Evolutionary conservation across 2,113 vertebrate genomes (phyloP).

Genomic region (Micromys minutus): DNA sequence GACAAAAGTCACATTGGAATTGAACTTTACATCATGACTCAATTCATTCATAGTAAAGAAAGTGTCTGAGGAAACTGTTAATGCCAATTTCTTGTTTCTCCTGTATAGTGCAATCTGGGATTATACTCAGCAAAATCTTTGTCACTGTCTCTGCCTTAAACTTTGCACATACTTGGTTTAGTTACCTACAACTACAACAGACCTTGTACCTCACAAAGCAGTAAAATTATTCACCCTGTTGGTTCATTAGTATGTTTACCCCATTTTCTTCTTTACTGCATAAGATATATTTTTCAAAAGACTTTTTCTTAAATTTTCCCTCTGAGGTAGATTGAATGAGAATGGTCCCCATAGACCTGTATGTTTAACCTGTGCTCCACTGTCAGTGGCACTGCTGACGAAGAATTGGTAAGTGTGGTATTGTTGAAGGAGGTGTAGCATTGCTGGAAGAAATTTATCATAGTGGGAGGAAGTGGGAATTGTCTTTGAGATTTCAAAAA

Average conservation of each 20-base stretch:
- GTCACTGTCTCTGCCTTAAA: background rate
- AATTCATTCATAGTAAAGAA: constrained; percentile 16
- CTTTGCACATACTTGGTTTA: background rate
- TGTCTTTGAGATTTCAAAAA: background rate
- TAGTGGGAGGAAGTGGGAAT: background rate
- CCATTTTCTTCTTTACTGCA: background rate
- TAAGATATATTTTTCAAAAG: background rate
- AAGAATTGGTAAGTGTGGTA: background rate
- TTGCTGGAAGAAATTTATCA: background rate
- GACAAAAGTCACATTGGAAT: constrained; percentile 30
- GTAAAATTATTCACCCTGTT: background rate
- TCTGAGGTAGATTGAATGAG: background rate
- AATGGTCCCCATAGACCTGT: background rate
- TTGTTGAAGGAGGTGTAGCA: background rate
- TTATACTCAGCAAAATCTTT: background rate
- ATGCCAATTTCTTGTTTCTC: background rate
- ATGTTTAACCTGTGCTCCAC: background rate
- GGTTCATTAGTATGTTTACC: background rate
- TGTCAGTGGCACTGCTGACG: background rate
- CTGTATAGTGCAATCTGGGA: background rate
- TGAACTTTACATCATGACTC: background rate
- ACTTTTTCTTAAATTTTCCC: background rate
- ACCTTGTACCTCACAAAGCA: background rate
- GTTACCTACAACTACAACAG: background rate
- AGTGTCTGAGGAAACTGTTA: constrained; percentile 8